Evolutionary conservation across 2,113 vertebrate genomes (phyloP), one percentile per base, ranked within the genome.

Genomic region (Phylloscopus trochiloides): DNA sequence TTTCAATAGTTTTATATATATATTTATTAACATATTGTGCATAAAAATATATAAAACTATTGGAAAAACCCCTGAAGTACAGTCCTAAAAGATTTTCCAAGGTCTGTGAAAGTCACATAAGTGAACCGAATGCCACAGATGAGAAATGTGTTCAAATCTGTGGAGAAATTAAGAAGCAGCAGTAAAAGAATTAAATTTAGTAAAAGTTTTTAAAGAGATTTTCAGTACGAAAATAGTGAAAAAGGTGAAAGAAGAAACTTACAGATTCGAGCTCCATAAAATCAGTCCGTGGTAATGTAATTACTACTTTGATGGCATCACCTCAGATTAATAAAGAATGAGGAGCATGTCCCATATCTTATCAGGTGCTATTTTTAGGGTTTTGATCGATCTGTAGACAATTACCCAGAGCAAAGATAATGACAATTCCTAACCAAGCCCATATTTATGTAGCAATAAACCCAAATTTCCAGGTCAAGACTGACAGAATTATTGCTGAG

Each of bases 321-420:
- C 12, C 62, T 81, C 51, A 81, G 48, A 59, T 70, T 32, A 79
- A 91, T 40, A 87, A 84, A 63, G 77, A 71, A 67, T 17, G 8
- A 86, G n/a, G 14, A 86, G 10, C 34, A 36, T 15, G 28, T 40
- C 19, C 57, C 31, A 9, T 72, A 32, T 55, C 40, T 92, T 80
- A 81, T 61, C 76, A 71, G 43, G 24, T 85, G 59, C 62, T 79
- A 21, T 51, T 91, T 84, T 91, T 43, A 82, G 58, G 8, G 42
- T 34, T 76, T 82, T 8, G 12, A 61, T 48, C n/a, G 4, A 48
- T 65, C 28, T 61, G 51, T 4, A 61, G 86, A 74, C 32, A 55
- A 54, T 66, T 71, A 86, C 48, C 25, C 31, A 75, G 14, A 93
- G 47, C 42, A 55, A 84, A 73, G 67, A 54, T 47, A 79, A 59